These are phyloP conservation scores for Lophius piscatorius DNA, from an alignment of 2,113 vertebrate species.

Conservation along the genomic window DNA sequence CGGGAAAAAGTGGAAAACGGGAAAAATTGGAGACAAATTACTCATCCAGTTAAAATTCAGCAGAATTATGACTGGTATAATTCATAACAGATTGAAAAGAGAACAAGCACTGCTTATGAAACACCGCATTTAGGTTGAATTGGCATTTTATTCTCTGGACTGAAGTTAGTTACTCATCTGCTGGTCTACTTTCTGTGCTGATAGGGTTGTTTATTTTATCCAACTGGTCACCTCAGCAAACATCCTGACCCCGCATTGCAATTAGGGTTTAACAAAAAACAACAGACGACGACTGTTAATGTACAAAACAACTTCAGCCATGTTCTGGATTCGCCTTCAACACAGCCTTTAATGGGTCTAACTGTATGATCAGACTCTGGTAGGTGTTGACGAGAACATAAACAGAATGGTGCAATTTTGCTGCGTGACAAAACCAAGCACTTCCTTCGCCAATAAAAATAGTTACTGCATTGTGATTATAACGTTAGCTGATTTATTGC, in stretches of 20 bases:
- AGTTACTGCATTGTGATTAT: too few relatives aligned
- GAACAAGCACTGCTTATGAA: background rate
- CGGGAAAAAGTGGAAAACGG: background rate
- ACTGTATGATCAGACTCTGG: too few relatives aligned
- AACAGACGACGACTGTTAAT: too few relatives aligned
- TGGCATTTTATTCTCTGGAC: background rate
- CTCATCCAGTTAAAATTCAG: background rate
- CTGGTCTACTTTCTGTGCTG: background rate
- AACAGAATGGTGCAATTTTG: too few relatives aligned
- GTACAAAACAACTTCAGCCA: background rate
- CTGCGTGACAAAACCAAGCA: too few relatives aligned
- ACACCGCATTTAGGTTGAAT: too few relatives aligned
- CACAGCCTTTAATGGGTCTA: background rate
- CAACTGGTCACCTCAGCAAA: background rate
- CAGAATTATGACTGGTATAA: slow-evolving; percentile 3
- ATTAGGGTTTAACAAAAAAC: background rate
- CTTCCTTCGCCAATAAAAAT: too few relatives aligned
- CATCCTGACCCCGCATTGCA: background rate
- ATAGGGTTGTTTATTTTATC: too few relatives aligned
- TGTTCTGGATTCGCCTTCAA: background rate
- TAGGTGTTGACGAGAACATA: too few relatives aligned
- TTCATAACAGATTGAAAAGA: background rate
- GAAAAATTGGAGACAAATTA: background rate
- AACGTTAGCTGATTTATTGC: too few relatives aligned
- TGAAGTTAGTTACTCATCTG: background rate